Conservation (phyloP, 1,140 invertebrate genomes). For the Meloidogyne hapla region DNA sequence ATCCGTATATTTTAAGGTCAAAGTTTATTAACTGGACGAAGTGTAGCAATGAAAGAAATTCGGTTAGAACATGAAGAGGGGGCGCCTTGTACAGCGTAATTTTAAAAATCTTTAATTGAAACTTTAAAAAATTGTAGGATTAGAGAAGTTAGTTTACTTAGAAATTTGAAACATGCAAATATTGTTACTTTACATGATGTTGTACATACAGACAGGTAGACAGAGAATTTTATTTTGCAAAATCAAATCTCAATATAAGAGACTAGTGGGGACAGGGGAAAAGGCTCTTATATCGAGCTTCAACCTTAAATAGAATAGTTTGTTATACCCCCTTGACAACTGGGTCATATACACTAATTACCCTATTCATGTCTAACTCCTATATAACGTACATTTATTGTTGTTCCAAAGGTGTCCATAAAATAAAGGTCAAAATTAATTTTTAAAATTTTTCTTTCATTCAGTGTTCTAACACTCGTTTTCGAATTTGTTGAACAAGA, state of each 20-base stretch:
- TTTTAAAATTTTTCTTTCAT: background rate
- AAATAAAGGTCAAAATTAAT: no score
- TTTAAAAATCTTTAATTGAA: background rate
- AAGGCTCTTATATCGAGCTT: no score
- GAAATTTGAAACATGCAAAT: constrained; percentile 69
- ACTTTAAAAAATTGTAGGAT: constrained; percentile 64
- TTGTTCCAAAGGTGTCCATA: no score
- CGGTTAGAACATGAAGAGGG: constrained; percentile 76
- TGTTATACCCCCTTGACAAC: no score
- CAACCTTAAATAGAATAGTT: no score
- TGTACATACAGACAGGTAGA: constrained; percentile 70
- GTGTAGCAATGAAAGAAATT: constrained; percentile 76
- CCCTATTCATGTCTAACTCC: no score
- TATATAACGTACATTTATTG: no score
- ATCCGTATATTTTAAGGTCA: no score
- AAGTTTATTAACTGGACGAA: constrained; percentile 71
- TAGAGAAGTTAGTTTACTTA: constrained; percentile 71
- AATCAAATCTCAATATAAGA: no score
- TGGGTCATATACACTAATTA: no score
- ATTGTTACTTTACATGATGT: constrained; percentile 75
- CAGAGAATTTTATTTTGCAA: background rate
- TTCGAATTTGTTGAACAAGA: constrained; percentile 66
- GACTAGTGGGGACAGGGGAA: no score
- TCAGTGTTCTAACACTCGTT: constrained; percentile 70
- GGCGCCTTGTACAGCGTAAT: constrained; percentile 73